phyloP scores from a whole-genome alignment of 2,113 vertebrate genomes.

The Columba janthina region DNA sequence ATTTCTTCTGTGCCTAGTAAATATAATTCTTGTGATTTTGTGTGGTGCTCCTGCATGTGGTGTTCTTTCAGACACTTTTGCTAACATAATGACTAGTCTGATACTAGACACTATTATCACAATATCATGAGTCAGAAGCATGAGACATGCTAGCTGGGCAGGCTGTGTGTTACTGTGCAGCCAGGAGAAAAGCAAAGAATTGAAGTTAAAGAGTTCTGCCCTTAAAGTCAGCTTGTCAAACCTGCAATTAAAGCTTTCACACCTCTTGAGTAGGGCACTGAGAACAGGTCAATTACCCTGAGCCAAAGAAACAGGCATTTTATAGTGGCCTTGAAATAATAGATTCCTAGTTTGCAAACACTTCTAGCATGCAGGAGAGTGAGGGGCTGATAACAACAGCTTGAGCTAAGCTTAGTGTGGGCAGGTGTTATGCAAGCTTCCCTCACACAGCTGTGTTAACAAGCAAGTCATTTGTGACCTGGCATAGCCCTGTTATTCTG shows the following conservation, averaged over 20 bases:
- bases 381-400: slow-evolving; percentile 50
- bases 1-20: slow-evolving; percentile 15
- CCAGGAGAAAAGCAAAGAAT: slow-evolving; percentile 33
- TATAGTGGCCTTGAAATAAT: neutral
- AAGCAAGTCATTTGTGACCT: slow-evolving; percentile 51
- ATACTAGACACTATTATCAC: slow-evolving; percentile 46
- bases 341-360: slow-evolving; percentile 27
- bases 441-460: slow-evolving; percentile 54
- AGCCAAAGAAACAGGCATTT: neutral
- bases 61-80: slow-evolving; percentile 36
- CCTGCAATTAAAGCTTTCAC: slow-evolving; percentile 32
- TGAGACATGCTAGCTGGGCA: slow-evolving; percentile 16
- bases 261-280: neutral
- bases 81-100: slow-evolving; percentile 51
- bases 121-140: slow-evolving; percentile 58
- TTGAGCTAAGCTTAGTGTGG: slow-evolving; percentile 55
- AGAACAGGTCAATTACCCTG: neutral
- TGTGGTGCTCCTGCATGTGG: neutral
- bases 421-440: slow-evolving; percentile 71
- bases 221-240: slow-evolving; percentile 15
- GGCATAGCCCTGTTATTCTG: slow-evolving; percentile 30
- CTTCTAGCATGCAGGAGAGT: slow-evolving; percentile 16
- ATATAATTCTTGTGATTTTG: neutral
- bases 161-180: slow-evolving; percentile 22
- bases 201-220: slow-evolving; percentile 5